Evolutionary conservation across 2,113 vertebrate genomes (phyloP), one percentile per base, ranked within the genome.

Genomic region (Platycercus adscitus): DNA sequence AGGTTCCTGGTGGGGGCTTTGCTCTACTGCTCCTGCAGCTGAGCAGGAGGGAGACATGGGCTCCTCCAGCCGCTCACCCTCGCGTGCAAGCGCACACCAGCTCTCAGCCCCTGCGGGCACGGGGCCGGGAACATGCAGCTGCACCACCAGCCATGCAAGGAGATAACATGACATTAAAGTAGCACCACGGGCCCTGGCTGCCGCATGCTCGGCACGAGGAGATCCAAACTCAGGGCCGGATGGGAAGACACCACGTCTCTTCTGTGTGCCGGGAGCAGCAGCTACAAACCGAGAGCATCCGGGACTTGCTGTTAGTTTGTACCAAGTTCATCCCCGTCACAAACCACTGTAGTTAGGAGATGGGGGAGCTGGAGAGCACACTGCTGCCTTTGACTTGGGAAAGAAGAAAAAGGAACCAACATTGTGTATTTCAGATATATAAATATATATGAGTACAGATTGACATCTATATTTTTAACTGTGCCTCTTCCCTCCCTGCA

Each of bases 381-480:
- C 97, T 72, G 94, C 92, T 66, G 78, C 94, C 96, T 95, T 85
- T 68, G 82, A 83, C 88, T 85, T 44, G 93, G 85, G 96, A 73
- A 66, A 83, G 91, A 73, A 91, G 78, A 46, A 52, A 61, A 49
- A 60, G 49, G 61, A 73, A 20, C 16, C 17, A 4, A 44, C 46
- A 39, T 75, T 64, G 75, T 73, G 89, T 89, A 95, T 97, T 97
- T 97, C 95, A 95, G 88, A 97, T 87, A 94, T 97, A 97, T 95
- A 98, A 95, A 46, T 35, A 91, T 70, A 61, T 31, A 88, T 17
- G 53, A 86, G 69, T 35, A 80, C 68, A 92, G 56, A 90, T 44
- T 10, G 86, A 95, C 47, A 94, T 81, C 71, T 92, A 76, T 98
- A 98, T 98, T 98, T 98, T 97, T 97, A 98, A 96, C 79, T 71